Evolutionary conservation across 1,140 invertebrate species (phyloP), one percentile per base, ranked within the genome.

Genomic region (Drosophila jambulina): DNA sequence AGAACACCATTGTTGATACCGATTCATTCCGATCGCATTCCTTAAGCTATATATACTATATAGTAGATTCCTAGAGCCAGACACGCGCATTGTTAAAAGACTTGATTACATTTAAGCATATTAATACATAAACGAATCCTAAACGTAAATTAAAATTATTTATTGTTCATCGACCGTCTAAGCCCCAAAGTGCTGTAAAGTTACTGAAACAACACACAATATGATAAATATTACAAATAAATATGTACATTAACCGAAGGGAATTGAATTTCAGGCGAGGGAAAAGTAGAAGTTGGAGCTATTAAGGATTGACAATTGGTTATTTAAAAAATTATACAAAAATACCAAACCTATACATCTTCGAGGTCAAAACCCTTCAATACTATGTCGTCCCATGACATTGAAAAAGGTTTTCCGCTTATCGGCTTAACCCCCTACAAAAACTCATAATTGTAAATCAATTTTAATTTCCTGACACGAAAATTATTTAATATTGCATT

Each of bases 101-200:
- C 83, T 87, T 87, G 83, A 87, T 87, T 83, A 87, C 59, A 80
- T 88, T 74, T 87, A 87, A 87, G 83, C 84, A 77, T 56, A 56
- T 72, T 82, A 71, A 54, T 65, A 86, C 54, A 67, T 70, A 69
- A 68, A 61, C 57, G 38, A 69, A 46, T 53, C 62, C 36, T 60
- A 82, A 85, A 38, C n/a, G 53, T 70, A 67, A 74, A 48, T 45
- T 62, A 64, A 80, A 45, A 56, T 48, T 85, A 85, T 85, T 85
- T 85, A 86, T 85, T 85, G 82, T 85, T 85, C 53, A 64, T 69
- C 69, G 45, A 45, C 25, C 70, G 53, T 58, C 61, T 56, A 59
- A 60, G 58, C 68, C 75, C 75, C 23, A 45, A 64, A 57, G 70
- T 84, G 77, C 76, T 82, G 58, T 77, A 63, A 62, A 60, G 61